phyloP scores from a whole-genome alignment of 2,113 vertebrate genomes.

The Percina caprodes region DNA sequence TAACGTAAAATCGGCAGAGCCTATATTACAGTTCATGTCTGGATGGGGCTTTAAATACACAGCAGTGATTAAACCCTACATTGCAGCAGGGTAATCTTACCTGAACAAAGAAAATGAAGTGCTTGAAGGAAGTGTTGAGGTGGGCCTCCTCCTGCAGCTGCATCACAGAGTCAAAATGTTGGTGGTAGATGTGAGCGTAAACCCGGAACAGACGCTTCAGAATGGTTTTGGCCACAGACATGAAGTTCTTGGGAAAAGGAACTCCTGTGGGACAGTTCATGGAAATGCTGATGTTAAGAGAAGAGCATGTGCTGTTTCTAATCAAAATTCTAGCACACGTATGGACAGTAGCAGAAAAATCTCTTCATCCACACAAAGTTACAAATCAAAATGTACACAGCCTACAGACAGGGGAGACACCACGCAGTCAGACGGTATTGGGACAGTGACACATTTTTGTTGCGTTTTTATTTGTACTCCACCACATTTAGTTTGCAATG shows the following conservation, averaged over 20 bases:
- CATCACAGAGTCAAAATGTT: constrained; percentile 97
- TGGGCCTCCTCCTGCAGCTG: constrained; percentile 97
- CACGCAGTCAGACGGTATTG: no score
- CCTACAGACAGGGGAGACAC: neutral
- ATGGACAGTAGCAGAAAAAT: neutral
- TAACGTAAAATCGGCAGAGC: neutral
- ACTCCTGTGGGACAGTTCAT: constrained; percentile 83
- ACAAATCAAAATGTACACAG: neutral
- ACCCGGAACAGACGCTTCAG: constrained; percentile 95
- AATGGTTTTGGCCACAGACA: constrained; percentile 98
- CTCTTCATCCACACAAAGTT: neutral
- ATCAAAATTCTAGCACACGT: neutral
- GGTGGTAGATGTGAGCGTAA: constrained; percentile 97
- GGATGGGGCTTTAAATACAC: neutral
- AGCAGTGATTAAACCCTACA: neutral
- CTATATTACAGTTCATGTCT: neutral
- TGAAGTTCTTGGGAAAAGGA: constrained; percentile 97
- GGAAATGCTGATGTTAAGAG: constrained; percentile 32
- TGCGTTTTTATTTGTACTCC: neutral
- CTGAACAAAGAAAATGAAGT: constrained; percentile 99
- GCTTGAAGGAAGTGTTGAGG: constrained; percentile 98
- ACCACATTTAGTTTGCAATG: neutral
- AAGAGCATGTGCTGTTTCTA: neutral
- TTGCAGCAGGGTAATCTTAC: constrained; percentile 66
- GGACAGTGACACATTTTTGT: neutral